Conservation (phyloP, 1,140 invertebrate genomes). For the Rhyacophila brunnea region DNA sequence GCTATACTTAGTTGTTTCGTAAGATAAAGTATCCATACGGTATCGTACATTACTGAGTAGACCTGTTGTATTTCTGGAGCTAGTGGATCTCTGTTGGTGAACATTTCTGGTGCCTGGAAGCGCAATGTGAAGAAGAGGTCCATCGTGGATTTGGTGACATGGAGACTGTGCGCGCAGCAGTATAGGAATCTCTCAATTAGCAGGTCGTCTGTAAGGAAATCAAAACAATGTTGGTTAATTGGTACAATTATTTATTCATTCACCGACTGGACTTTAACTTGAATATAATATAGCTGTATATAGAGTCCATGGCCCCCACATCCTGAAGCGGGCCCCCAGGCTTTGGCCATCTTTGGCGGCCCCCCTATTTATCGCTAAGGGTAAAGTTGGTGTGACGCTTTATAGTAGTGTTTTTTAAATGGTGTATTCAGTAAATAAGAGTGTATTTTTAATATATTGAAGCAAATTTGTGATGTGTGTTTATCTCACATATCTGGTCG, state of each 20-base stretch:
- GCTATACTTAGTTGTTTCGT: too few species aligned
- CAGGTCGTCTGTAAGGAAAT: conserved; percentile 51
- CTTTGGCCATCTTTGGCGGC: too few species aligned
- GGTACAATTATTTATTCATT: not conserved
- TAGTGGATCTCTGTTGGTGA: conserved; percentile 61
- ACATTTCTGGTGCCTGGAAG: conserved; percentile 62
- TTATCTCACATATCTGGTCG: too few species aligned
- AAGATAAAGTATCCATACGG: not conserved
- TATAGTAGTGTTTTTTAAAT: too few species aligned
- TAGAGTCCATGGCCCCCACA: too few species aligned
- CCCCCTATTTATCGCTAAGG: too few species aligned
- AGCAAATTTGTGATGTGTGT: too few species aligned
- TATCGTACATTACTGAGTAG: conserved; percentile 11
- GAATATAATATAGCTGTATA: not conserved
- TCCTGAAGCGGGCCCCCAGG: too few species aligned
- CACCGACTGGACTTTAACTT: not conserved
- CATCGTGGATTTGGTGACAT: conserved; percentile 60
- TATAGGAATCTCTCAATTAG: conserved; percentile 54
- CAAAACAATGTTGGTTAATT: not conserved
- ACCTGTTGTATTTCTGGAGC: conserved; percentile 54
- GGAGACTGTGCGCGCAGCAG: conserved; percentile 53
- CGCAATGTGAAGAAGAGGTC: conserved; percentile 64
- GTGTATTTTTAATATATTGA: too few species aligned
- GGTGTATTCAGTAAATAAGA: too few species aligned
- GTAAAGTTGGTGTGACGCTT: too few species aligned